Conservation (phyloP, 2,888 invertebrate genomes). For the Halocaridina rubra region DNA sequence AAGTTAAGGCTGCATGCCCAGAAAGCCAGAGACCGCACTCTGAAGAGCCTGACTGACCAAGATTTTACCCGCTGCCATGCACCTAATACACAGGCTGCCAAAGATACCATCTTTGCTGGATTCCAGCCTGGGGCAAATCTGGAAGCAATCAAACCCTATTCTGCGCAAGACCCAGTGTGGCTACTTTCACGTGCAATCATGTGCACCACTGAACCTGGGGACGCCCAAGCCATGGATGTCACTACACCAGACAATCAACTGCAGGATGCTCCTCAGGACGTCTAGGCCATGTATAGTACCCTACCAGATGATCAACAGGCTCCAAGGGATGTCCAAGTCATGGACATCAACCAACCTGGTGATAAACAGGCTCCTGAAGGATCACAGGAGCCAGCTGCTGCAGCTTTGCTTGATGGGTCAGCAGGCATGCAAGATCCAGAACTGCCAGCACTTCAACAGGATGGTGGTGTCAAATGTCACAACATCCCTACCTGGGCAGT, state of each 20-base stretch:
- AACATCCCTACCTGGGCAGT: background rate
- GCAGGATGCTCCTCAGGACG: too few relatives aligned
- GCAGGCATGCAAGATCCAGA: slow-evolving; percentile 28
- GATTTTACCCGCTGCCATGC: slow-evolving; percentile 28
- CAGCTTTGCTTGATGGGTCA: slow-evolving; percentile 14
- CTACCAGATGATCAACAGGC: slow-evolving; percentile 2
- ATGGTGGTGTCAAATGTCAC: slow-evolving; percentile 3
- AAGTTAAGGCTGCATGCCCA: background rate
- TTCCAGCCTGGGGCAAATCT: slow-evolving; percentile 21
- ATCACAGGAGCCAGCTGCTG: slow-evolving; percentile 21
- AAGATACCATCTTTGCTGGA: slow-evolving; percentile 26
- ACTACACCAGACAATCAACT: too few relatives aligned
- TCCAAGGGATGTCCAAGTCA: slow-evolving; percentile 10
- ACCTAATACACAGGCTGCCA: slow-evolving; percentile 21
- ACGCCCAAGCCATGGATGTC: slow-evolving; percentile 15
- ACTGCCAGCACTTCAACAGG: slow-evolving; percentile 25
- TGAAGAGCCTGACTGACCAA: slow-evolving; percentile 34
- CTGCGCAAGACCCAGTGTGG: slow-evolving; percentile 26
- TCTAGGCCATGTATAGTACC: too few relatives aligned
- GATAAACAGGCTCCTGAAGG: slow-evolving; percentile 6
- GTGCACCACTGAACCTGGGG: slow-evolving; percentile 11
- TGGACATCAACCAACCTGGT: slow-evolving; percentile 14
- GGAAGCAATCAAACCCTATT: slow-evolving; percentile 27
- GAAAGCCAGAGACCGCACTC: slow-evolving; percentile 8
- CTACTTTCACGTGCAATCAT: slow-evolving; percentile 28